These are phyloP conservation scores for Ceratoteleas bidentatus DNA, from an alignment of 1,140 invertebrate species.

Conservation along the genomic window DNA sequence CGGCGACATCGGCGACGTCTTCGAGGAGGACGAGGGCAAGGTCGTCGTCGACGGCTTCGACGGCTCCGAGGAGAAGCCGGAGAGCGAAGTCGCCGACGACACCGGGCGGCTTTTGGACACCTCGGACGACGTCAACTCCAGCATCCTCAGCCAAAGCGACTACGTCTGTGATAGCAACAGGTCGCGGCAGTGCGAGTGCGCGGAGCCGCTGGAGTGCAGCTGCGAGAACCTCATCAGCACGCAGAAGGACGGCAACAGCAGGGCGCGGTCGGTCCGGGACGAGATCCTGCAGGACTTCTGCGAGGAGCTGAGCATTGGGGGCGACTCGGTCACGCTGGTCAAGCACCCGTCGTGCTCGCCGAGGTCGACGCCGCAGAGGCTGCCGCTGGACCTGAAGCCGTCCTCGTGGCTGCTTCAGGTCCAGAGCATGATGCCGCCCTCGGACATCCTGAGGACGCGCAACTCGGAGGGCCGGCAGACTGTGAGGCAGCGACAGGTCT, in stretches of 20 bases:
- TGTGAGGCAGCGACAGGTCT: slow-evolving; percentile 67
- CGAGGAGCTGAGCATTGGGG: slow-evolving; percentile 78
- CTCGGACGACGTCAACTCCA: slow-evolving; percentile 67
- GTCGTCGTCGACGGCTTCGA: slow-evolving; percentile 73
- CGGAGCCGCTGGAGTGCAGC: slow-evolving; percentile 69
- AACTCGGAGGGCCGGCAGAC: slow-evolving; percentile 77
- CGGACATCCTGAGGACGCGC: slow-evolving; percentile 76
- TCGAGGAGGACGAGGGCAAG: slow-evolving; percentile 75
- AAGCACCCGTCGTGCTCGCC: slow-evolving; percentile 79
- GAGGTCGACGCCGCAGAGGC: slow-evolving; percentile 76
- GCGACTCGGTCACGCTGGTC: slow-evolving; percentile 77
- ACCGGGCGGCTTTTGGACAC: slow-evolving; percentile 42
- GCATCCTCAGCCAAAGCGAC: slow-evolving; percentile 75
- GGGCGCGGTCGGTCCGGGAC: slow-evolving; percentile 77
- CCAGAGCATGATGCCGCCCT: slow-evolving; percentile 75
- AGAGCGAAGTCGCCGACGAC: slow-evolving; percentile 74
- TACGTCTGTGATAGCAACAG: slow-evolving; percentile 77
- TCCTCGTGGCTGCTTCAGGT: slow-evolving; percentile 71
- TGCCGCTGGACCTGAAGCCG: slow-evolving; percentile 74
- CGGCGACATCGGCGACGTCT: slow-evolving; percentile 73
- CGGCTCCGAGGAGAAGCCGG: slow-evolving; percentile 70
- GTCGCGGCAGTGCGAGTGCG: slow-evolving; percentile 72
- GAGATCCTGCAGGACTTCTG: slow-evolving; percentile 80
- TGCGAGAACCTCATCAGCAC: slow-evolving; percentile 61
- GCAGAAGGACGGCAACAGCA: slow-evolving; percentile 64